Evolutionary conservation across 2,888 invertebrate species (phyloP), one percentile per base, ranked within the genome.

Genomic region (Dasysyrphus albostriatus): DNA sequence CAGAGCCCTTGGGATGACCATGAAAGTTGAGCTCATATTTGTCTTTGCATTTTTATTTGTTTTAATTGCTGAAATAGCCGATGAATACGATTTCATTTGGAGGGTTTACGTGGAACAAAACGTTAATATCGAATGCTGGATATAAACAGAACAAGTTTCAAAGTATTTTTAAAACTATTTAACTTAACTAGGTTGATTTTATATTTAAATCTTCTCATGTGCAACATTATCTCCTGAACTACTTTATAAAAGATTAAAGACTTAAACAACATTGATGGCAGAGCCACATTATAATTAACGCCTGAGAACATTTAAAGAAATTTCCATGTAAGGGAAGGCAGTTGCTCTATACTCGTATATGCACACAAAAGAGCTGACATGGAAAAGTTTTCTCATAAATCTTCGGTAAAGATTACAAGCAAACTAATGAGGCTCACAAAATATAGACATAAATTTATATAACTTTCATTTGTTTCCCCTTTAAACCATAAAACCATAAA

Each of bases 381-480:
- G 51, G 29, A 69, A 34, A 76, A 76, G 56, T 82, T 82, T 76
- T 65, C 76, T 49, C 75, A 82, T 82, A 72, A 82, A 76, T 82
- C 70, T 82, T 37, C 47, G 32, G 32, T 29, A 82, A 70, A 72
- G 70, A 47, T 63, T 47, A 61, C 39, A 61, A 39, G 47, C 65
- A 59, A 73, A 58, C 69, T 72, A 63, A 72, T 72, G 61, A 63
- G 63, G 44, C 47, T 72, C 37, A 70, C 51, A 69, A 78, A 51
- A 44, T 2, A 47, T 39, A 56, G 49, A 49, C 39, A 69, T 44
- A 32, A 10, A n/a, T n/a, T 1, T n/a, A 47, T 47, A 47, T 16
- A 49, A 49, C 10, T 19, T 49, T 49, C 16, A 49, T 47, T 47
- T 16, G 3, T n/a, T n/a, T n/a, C 44, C 47, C 9, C 47, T 8